phyloP scores from a whole-genome alignment of 1,140 invertebrate genomes.

The Apis florea region DNA sequence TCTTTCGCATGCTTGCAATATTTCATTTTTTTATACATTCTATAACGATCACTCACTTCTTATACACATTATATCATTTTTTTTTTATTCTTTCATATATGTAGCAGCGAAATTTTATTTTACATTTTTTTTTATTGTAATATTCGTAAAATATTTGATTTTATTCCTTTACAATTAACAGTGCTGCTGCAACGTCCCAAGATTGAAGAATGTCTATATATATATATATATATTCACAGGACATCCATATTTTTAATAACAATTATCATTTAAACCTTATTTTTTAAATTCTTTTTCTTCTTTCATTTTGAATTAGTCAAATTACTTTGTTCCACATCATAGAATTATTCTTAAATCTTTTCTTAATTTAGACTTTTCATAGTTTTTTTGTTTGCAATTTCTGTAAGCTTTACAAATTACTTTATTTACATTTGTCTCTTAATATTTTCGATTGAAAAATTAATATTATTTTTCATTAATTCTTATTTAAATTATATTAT shows the following conservation, averaged over 20 bases:
- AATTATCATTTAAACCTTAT: neutral
- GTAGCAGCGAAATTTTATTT: too few relatives aligned
- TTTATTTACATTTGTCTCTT: neutral
- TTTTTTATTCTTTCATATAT: too few relatives aligned
- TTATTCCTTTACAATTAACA: slow-evolving; percentile 69
- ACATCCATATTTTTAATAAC: neutral
- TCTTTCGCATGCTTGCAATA: too few relatives aligned
- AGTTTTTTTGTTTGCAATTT: neutral
- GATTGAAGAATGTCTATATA: slow-evolving; percentile 83
- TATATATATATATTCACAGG: neutral
- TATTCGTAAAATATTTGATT: too few relatives aligned
- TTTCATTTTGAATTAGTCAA: neutral
- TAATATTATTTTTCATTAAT: neutral
- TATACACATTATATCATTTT: too few relatives aligned
- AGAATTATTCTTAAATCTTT: too few relatives aligned
- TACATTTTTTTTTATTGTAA: too few relatives aligned
- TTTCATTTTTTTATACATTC: too few relatives aligned
- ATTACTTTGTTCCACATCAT: neutral
- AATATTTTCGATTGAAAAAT: neutral
- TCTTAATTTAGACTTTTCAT: neutral
- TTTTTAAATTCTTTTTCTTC: neutral
- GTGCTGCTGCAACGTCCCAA: slow-evolving; percentile 87
- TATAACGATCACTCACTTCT: too few relatives aligned
- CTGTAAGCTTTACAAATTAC: neutral
- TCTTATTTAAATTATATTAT: too few relatives aligned